Conservation (phyloP, 2,113 vertebrate species). For the Hemiprocne comata region DNA sequence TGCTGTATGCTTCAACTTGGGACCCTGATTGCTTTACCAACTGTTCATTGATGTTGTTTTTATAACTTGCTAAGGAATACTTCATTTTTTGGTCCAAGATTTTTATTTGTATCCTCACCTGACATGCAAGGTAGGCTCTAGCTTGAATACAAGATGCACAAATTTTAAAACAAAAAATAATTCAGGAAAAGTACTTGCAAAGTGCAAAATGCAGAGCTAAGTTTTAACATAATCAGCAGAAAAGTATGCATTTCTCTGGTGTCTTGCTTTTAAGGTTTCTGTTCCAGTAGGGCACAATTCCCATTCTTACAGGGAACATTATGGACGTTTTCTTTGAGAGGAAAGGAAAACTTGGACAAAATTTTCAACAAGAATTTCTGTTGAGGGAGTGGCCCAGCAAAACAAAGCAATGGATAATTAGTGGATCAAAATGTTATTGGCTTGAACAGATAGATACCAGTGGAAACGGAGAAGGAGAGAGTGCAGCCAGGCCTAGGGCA, state of each 20-base stretch:
- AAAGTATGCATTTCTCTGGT: background rate
- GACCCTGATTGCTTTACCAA: conserved; percentile 79
- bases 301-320: background rate
- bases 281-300: background rate
- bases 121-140: background rate
- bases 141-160: background rate
- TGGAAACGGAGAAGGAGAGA: background rate
- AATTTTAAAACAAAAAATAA: background rate
- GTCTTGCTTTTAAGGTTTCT: background rate
- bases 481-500: fast-evolving
- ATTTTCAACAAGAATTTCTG: background rate
- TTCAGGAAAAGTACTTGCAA: background rate
- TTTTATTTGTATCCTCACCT: conserved; percentile 18
- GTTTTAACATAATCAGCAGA: background rate
- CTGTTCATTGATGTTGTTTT: conserved; percentile 72
- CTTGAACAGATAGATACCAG: background rate
- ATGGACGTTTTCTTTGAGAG: background rate
- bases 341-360: background rate
- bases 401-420: background rate
- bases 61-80: conserved; percentile 42
- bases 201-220: background rate
- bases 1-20: conserved; percentile 57
- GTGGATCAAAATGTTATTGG: background rate
- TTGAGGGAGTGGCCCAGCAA: background rate
- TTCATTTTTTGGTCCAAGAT: conserved; percentile 23